Base-by-base conservation (phyloP, 2,888 invertebrate genomes). In the Tachystola acroxantha region DNA sequence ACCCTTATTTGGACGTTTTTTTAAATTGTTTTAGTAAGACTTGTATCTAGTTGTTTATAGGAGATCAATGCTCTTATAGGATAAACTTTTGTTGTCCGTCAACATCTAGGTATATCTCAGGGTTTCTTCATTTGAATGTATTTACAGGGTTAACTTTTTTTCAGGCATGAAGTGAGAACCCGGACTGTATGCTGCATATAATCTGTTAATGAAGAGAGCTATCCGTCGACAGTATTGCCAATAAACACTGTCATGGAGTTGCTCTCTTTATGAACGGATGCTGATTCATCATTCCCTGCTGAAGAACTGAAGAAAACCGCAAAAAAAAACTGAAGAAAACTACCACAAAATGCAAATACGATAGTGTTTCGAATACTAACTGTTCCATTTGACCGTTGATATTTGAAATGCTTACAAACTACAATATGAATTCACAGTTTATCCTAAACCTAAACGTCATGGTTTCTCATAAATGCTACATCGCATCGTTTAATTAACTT, bases 181-280 rank as follows among this genome's bases (percentile, higher is more conserved):
- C n/a, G n/a, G n/a, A n/a, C n/a, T n/a, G n/a, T n/a, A n/a, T n/a
- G 44, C 43, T 49, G 68, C 69, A 70, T 61, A 75, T 80, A 89
- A 88, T 88, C 89, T 89, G 92, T 91, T 92, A 92, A 94, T 95
- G 92, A 97, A 97, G 97, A 97, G 97, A 97, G 97, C 97, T 96
- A 96, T 96, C 96, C 96, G 96, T 96, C 96, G 96, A 97, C 97
- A 96, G 97, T 97, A 96, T 93, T 93, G 94, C 89, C 89, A 88
- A 88, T 89, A 92, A 92, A 93, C 93, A 97, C 97, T 97, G 97
- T 97, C 97, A 97, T 97, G 96, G 97, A 96, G 96, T 97, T 96
- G 97, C 97, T 97, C 97, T 97, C 97, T 97, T 97, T 96, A 96
- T 96, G 93, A 94, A 93, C 92, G 92, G 90, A 91, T 92, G 90